Base-by-base conservation (phyloP, 2,888 invertebrate genomes). In the Salpingus planirostris region DNA sequence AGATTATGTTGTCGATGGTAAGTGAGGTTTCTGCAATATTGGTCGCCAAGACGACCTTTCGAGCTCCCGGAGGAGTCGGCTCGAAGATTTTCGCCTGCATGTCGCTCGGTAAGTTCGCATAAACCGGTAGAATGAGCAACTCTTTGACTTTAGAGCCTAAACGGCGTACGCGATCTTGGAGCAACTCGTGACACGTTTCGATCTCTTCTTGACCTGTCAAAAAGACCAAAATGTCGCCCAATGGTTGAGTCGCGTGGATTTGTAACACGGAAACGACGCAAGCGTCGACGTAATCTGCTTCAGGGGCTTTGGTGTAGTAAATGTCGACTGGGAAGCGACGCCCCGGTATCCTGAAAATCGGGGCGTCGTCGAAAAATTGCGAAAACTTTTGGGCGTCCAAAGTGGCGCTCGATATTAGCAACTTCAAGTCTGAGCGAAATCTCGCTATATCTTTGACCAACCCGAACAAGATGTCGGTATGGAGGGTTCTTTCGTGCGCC, bases 61-160 rank as follows among this genome's bases (percentile, higher is more conserved):
- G 73, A 0, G 97, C 93, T 40, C 91, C 89, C 5, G 87, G 87
- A 22, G 98, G 98, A 1, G 97, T 97, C 0, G 93, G 95, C 52
- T 93, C 90, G 66, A 98, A 99, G 52, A 99, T 97, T 66, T 96
- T 96, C 2, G 93, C 89, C 66, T 98, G 98, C 87, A 98, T 87
- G 52, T 99, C 98, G 52, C 93, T 93, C 0, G 98, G 98, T 26
- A 98, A 71, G 68, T 97, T 97, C 2, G 98, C 92, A 68, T 98
- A 99, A 12, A 99, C 92, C 0, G 98, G 98, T 29, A 95, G 68
- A 47, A 98, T 85, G 7, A 97, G 61, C 3, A 97, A 69, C 65
- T 98, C 97, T 46, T 78, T 83, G 27, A 99, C 80, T 69, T 93
- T 91, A 2, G 89, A 86, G 0, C 97, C 97, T 31, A 99, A 71